A percentile compares a stretch with the other conserved stretches of the same genome.
Conservation (phyloP, 2,888 invertebrate genomes). For the Glyphotaelius pellucidus region DNA sequence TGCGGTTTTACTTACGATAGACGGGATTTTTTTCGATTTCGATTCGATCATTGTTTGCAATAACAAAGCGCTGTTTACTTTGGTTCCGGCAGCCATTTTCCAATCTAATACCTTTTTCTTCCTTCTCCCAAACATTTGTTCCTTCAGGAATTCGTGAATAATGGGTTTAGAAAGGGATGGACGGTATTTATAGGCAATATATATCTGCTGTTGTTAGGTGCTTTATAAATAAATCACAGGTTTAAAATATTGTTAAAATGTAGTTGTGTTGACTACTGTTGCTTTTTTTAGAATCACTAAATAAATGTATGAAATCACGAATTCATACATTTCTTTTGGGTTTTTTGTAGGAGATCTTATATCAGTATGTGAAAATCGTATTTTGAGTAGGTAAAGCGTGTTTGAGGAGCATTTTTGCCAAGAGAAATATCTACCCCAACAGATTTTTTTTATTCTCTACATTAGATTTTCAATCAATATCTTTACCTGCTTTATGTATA, state of each 20-base stretch:
- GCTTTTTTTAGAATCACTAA: too few relatives aligned
- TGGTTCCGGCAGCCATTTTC: slow-evolving; percentile 2
- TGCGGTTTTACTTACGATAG: not conserved
- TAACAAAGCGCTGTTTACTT: not conserved
- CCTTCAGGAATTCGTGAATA: not conserved
- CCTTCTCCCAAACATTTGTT: not conserved
- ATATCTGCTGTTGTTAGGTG: not conserved
- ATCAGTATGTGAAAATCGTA: too few relatives aligned
- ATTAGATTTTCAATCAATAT: too few relatives aligned
- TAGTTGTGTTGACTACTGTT: not conserved
- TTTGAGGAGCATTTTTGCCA: too few relatives aligned
- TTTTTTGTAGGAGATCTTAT: too few relatives aligned
- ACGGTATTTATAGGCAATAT: not conserved
- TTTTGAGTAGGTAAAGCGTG: too few relatives aligned
- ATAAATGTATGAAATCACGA: too few relatives aligned
- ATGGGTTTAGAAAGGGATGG: not conserved
- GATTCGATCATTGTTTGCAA: slow-evolving; percentile 2
- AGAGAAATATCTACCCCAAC: too few relatives aligned
- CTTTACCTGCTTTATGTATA: too few relatives aligned
- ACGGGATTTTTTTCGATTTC: not conserved
- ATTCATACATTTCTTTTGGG: too few relatives aligned
- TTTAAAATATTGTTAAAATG: not conserved
- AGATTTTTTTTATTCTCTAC: too few relatives aligned
- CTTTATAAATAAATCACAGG: not conserved
- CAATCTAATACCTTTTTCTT: not conserved